Evolutionary conservation across 2,888 invertebrate species (phyloP), one percentile per base, ranked within the genome.

Genomic region (Andrena flavipes): DNA sequence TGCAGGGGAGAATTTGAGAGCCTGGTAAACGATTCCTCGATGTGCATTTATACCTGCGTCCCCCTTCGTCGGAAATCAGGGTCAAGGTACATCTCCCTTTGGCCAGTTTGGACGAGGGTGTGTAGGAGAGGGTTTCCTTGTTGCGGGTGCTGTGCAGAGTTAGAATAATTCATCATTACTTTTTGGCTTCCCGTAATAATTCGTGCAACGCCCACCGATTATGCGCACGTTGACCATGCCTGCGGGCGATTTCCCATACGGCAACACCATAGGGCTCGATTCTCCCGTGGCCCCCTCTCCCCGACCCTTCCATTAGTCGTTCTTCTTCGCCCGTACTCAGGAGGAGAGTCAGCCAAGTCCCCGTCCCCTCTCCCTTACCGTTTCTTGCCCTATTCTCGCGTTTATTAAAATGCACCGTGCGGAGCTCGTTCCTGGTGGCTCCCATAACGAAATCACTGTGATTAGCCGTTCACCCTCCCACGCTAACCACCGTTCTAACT

Each of bases 131-230:
- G 59, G 56, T 85, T 78, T 77, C 82, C 74, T 70, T 63, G 72
- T 86, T 71, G 82, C 82, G 85, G 84, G 82, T 77, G 85, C 82
- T 75, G 74, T n/a, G 69, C 70, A 1, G 77, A 85, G 85, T 88
- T 89, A 88, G 84, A 90, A 91, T 91, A 91, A 92, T 92, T 91
- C 91, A 91, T 92, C 91, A 87, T 91, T 90, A 90, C 80, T 92
- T 92, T 92, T 92, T 88, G 91, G 91, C 89, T 92, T 91, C 91
- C 89, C 92, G 90, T 92, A 92, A 91, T 91, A 90, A 91, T 89
- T 87, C 83, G 78, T 77, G 81, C 76, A 80, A 86, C 92, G 92
- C 91, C 92, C 91, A 90, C 88, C 92, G 91, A 93, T 92, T 91
- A 91, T 76, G 85, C 89, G 88, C 90, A 89, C 90, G 89, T 91